Conservation (phyloP, 1,140 invertebrate species). For the Hylyphantes graminicola region DNA sequence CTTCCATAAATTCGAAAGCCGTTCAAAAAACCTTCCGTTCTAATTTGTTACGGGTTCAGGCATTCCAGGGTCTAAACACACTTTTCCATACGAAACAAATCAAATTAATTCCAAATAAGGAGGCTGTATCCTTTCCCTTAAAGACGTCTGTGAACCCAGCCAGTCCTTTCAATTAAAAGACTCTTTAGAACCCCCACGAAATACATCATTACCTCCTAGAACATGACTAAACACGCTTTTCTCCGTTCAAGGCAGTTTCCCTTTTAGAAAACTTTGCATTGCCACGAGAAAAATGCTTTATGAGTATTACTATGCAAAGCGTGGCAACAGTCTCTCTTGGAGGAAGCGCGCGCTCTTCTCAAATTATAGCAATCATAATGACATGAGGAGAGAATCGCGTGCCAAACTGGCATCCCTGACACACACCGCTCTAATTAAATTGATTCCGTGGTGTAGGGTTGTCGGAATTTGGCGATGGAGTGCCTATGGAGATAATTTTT, state of each 20-base stretch:
- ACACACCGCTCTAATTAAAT: conserved; percentile 56
- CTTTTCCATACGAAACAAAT: no score
- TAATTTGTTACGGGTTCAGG: no score
- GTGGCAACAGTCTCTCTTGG: not conserved
- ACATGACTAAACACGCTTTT: conserved; percentile 14
- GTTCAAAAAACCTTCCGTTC: no score
- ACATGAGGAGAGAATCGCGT: conserved; percentile 56
- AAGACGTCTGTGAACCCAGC: no score
- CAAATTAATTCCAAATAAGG: no score
- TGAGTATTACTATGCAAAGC: conserved; percentile 49
- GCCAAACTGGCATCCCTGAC: conserved; percentile 48
- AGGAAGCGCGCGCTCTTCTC: conserved; percentile 18
- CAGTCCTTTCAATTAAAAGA: no score
- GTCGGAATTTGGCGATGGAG: not conserved
- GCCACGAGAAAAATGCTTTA: not conserved
- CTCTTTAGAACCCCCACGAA: no score
- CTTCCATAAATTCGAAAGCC: no score
- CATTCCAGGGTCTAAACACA: no score
- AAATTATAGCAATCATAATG: conserved; percentile 60
- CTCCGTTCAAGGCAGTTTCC: not conserved
- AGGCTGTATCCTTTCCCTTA: no score
- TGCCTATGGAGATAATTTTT: not conserved
- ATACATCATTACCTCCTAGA: not conserved
- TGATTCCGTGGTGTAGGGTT: conserved; percentile 33
- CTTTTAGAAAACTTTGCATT: no score